Conservation (phyloP, 30 jellyfish, hydroid and myxozoan species). For the Hydra vulgaris region DNA sequence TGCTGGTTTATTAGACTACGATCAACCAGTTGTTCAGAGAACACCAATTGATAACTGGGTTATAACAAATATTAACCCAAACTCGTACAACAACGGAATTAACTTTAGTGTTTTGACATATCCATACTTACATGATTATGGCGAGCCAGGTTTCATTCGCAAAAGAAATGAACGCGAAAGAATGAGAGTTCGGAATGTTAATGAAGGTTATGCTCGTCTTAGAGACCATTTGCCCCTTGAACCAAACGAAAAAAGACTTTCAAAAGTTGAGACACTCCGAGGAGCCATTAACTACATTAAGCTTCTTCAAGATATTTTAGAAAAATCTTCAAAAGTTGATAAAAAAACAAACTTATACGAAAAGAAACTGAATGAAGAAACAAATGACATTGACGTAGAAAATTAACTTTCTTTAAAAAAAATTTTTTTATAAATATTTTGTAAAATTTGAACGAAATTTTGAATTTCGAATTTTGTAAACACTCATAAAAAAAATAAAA, state of each 20-base stretch:
- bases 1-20: background rate
- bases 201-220: slow-evolving; percentile 83
- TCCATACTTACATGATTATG: slow-evolving; percentile 34
- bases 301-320: slow-evolving; percentile 35
- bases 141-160: slow-evolving; percentile 89
- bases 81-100: background rate
- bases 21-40: background rate
- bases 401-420: background rate
- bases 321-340: slow-evolving; percentile 23
- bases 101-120: background rate
- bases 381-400: background rate
- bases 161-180: slow-evolving; percentile 89
- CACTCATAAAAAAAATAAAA: background rate
- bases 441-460: background rate
- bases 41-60: slow-evolving; percentile 19
- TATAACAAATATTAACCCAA: background rate
- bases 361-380: background rate
- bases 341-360: background rate
- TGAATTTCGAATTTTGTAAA: background rate
- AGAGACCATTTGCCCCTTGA: slow-evolving; percentile 81
- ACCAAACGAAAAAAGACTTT: slow-evolving; percentile 65
- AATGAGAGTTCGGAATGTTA: slow-evolving; percentile 86
- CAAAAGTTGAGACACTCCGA: slow-evolving; percentile 78
- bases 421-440: too few relatives aligned
- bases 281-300: slow-evolving; percentile 77